Evolutionary conservation across 2,797 vertebrate species (phyloP), one percentile per base, ranked within the genome.

Genomic region (Pempheris klunzingeri): DNA sequence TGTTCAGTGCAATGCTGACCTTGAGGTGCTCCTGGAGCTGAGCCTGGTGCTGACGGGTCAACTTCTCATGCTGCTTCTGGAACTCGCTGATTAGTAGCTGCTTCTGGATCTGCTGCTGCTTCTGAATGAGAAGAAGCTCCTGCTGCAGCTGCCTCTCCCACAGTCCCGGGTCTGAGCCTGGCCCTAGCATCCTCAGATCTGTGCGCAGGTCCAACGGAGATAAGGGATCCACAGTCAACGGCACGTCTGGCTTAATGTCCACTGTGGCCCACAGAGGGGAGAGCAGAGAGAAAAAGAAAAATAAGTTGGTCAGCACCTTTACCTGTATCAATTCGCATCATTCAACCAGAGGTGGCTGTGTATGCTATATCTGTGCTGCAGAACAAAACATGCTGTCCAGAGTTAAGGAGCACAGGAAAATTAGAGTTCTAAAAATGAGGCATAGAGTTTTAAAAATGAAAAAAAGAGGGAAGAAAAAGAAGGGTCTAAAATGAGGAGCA

Each of bases 81-180:
- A 99, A 99, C 92, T 99, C 98, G 22, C 95, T 98, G 80, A 99
- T 99, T 73, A 99, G 96, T 78, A 99, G 94, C 87, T 99, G 98
- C 89, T 99, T 99, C 94, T 99, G 98, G 88, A 99, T 97, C 88
- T 99, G 98, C 90, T 99, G 98, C 93, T 99, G 98, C 87, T 99
- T 99, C 93, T 99, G 98, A 76, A 99, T 98, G 53, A 99, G 95
- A 43, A 99, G 96, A 49, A 99, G 91, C 59, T 99, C 98, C 90
- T 99, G 97, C 92, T 99, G 98, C 55, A 99, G 94, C 90, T 99
- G 98, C 87, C 97, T 96, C 87, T 99, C 98, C 76, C 98, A 97
- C 86, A 98, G 77, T 2, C 96, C 95, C 1, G 97, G 96, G 92
- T 98, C 97, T 49, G 97, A 96, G 79, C 96, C 96, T 8, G 97